Evolutionary conservation across 2,888 invertebrate genomes (phyloP).

Genomic region (Lottia gigantea): DNA sequence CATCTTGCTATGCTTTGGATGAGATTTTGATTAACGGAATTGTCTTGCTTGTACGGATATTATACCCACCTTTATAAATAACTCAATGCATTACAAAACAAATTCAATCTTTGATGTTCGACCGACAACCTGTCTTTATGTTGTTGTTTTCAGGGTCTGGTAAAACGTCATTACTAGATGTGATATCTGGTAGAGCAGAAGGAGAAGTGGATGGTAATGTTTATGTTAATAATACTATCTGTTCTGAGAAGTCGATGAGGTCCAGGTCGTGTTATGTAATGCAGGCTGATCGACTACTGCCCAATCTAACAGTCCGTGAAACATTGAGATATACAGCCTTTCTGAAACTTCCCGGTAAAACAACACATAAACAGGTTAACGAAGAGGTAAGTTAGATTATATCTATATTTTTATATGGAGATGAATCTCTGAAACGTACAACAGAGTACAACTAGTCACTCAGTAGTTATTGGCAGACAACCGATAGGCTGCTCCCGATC

Average conservation of each 20-base stretch:
- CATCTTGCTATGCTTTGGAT: too few species aligned
- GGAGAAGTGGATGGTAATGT: conserved; percentile 48
- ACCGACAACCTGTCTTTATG: too few species aligned
- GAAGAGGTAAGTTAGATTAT: conserved; percentile 26
- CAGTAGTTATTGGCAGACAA: too few species aligned
- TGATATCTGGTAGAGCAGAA: conserved; percentile 76
- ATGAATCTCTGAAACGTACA: too few species aligned
- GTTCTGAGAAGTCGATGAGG: conserved; percentile 78
- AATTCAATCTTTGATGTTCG: too few species aligned
- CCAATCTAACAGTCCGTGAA: conserved; percentile 88
- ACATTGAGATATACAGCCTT: conserved; percentile 62
- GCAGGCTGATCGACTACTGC: conserved; percentile 84
- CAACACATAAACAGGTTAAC: conserved; percentile 23
- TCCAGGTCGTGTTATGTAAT: conserved; percentile 87
- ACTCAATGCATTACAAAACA: too few species aligned
- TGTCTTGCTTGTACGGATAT: too few species aligned
- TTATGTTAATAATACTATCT: conserved; percentile 44
- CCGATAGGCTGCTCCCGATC: too few species aligned
- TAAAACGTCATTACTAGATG: conserved; percentile 92
- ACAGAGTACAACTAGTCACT: too few species aligned
- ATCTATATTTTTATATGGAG: too few species aligned
- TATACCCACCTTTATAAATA: too few species aligned
- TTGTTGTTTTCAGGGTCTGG: conserved; percentile 78
- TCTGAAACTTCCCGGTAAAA: conserved; percentile 63
- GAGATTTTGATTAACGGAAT: too few species aligned